Evolutionary conservation across 2,113 vertebrate genomes (phyloP).

Genomic region (Anoura caudifer): DNA sequence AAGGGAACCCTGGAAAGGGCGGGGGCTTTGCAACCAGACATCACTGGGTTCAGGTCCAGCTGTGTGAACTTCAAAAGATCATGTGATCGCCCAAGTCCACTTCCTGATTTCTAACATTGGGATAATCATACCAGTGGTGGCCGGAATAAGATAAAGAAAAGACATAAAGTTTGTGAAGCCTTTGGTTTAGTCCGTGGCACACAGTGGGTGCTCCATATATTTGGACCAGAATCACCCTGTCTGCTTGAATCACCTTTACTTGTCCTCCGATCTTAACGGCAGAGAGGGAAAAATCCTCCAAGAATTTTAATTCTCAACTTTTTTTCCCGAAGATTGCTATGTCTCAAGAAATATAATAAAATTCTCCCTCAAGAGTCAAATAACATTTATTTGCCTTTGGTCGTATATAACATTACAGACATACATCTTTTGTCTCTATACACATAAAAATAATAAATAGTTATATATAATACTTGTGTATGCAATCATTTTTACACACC

Average conservation of each 20-base stretch:
- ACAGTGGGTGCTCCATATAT: background rate
- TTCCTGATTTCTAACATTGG: background rate
- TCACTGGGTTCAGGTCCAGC: background rate
- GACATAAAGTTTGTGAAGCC: background rate
- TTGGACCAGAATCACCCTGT: background rate
- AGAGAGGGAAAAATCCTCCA: background rate
- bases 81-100: background rate
- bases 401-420: background rate
- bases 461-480: background rate
- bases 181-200: background rate
- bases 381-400: slow-evolving; percentile 22
- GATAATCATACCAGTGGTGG: background rate
- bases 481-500: background rate
- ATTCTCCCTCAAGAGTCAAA: background rate
- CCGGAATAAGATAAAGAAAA: background rate
- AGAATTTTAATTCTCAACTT: background rate
- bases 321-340: background rate
- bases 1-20: background rate
- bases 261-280: background rate
- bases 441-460: background rate
- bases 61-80: background rate
- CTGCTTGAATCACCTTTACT: background rate
- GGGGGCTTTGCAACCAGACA: background rate
- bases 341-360: background rate
- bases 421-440: background rate